These are phyloP conservation scores for Phalacrocorax pelagicus DNA, from an alignment of 2,113 vertebrate species.

Conservation along the genomic window DNA sequence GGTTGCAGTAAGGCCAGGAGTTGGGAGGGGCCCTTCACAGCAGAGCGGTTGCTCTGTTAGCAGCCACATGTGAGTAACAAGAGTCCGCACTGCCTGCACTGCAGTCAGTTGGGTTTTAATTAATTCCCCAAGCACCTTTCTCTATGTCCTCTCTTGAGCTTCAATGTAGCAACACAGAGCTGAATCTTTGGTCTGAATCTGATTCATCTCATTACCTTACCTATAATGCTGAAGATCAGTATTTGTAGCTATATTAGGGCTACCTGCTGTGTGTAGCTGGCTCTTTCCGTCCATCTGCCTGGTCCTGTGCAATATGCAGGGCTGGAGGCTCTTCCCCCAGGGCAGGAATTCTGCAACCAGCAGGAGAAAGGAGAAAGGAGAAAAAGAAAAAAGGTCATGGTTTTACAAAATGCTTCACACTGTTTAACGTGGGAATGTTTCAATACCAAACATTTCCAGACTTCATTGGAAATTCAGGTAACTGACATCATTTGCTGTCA, in stretches of 20 bases:
- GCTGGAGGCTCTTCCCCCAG: background rate
- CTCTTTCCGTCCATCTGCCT: accelerated
- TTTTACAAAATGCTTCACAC: background rate
- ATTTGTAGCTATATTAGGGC: background rate
- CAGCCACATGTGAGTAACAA: background rate
- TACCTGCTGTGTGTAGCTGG: background rate
- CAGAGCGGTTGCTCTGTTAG: background rate
- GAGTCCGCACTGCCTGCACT: background rate
- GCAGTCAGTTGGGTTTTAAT: background rate
- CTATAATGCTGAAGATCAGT: background rate
- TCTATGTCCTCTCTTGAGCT: background rate
- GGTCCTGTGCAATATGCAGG: background rate
- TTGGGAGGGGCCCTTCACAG: background rate
- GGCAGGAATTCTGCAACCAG: background rate
- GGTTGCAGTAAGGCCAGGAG: background rate
- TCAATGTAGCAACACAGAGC: background rate
- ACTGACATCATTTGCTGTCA: background rate
- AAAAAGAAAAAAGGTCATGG: background rate
- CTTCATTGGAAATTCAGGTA: background rate
- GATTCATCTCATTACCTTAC: background rate
- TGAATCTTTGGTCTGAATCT: background rate
- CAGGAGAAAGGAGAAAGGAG: too few species aligned
- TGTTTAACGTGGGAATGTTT: background rate
- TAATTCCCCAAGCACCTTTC: background rate
- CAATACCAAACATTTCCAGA: background rate